Evolutionary conservation across 2,888 invertebrate species (phyloP), one percentile per base, ranked within the genome.

Genomic region (Hypolimnas misippus): DNA sequence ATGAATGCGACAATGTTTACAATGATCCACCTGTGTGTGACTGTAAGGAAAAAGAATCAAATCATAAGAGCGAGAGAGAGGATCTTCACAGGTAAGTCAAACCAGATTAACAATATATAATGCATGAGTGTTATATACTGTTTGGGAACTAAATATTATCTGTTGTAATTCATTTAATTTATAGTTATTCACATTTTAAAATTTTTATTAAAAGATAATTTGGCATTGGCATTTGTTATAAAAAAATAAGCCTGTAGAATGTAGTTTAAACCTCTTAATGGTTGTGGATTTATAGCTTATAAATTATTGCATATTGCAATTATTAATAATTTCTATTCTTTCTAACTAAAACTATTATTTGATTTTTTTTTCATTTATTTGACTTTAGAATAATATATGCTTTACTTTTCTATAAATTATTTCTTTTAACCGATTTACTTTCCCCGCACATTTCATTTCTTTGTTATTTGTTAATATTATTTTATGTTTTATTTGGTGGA

Each of bases 1-100:
- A 99, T 99, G 99, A 98, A 97, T 81, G 82, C 96, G 62, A 96
- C 98, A 71, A 99, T 99, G 99, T 94, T 98, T 88, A 93, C 95
- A 61, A 97, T 99, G 97, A 96, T 99, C 70, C 96, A 98, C 85
- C 92, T 99, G 53, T 99, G 98, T 93, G 97, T 98, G 25, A 94
- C 93, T 81, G 96, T 98, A 69, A 95, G 96, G 76, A 96, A 96
- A 84, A 95, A 95, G 85, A 97, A 95, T 83, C 95, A 96, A 85
- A 94, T 96, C 67, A 93, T 95, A 69, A 94, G 95, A 83, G 93
- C 94, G 57, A 93, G 95, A 73, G 96, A 97, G 75, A 94, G 95
- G 83, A 94, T 96, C 82, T 97, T 98, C 78, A 96, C 96, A 93
- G 97, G 98, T 98, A 92, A 87, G 86, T 86, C 69, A 21, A 42